phyloP scores from a whole-genome alignment of 2,888 invertebrate species.

The Phyllotreta striolata region DNA sequence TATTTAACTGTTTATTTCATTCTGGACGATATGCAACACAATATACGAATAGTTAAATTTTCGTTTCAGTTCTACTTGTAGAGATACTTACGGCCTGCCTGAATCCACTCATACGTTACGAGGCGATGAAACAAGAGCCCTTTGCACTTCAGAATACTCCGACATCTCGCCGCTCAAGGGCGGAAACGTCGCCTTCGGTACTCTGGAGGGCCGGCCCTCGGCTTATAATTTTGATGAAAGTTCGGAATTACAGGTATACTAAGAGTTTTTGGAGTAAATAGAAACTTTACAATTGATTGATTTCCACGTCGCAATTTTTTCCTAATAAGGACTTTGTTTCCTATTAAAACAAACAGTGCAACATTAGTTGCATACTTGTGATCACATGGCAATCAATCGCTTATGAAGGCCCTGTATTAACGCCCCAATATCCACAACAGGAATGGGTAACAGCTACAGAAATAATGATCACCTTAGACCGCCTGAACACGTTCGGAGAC shows the following conservation, averaged over 20 bases:
- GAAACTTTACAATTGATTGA: too few relatives aligned
- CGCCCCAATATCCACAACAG: constrained; percentile 59
- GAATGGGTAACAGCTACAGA: constrained; percentile 99
- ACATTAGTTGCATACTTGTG: not conserved
- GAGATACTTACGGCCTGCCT: constrained; percentile 87
- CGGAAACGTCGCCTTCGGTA: constrained; percentile 96
- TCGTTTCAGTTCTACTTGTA: constrained; percentile 81
- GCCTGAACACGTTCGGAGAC: constrained; percentile 97
- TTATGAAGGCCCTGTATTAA: not conserved
- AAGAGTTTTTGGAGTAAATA: too few relatives aligned
- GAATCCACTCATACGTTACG: constrained; percentile 73
- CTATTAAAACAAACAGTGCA: constrained; percentile 3
- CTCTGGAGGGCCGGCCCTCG: constrained; percentile 92
- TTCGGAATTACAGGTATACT: constrained; percentile 82
- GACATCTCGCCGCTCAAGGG: constrained; percentile 96
- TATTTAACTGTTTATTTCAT: not conserved
- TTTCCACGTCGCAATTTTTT: too few relatives aligned
- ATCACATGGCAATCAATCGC: not conserved
- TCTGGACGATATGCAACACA: constrained; percentile 5
- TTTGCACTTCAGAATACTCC: constrained; percentile 97
- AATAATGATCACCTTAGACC: constrained; percentile 86
- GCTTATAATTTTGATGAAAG: constrained; percentile 92
- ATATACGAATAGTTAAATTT: constrained; percentile 15
- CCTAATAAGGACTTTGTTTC: not conserved
- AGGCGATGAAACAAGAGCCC: constrained; percentile 87